A percentile compares a stretch with the other conserved stretches of the same genome.
Conservation (phyloP, 2,797 vertebrate species). For the Spinus olivaceus region DNA sequence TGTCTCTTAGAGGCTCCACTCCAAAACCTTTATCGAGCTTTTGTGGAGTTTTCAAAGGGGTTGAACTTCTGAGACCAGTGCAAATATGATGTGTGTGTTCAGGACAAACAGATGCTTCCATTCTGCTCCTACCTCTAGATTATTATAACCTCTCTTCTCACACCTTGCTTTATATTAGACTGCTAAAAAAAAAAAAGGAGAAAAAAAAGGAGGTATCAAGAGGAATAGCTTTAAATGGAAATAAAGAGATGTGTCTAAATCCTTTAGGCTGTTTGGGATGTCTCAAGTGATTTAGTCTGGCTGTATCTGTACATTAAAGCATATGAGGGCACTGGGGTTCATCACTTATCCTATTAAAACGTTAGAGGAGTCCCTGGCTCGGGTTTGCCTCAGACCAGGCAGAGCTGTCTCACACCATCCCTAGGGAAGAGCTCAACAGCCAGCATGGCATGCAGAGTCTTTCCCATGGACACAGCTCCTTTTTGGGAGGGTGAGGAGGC, state of each 20-base stretch:
- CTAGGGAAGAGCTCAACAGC: neutral
- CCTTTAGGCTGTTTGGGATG: conserved; percentile 51
- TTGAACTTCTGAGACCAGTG: neutral
- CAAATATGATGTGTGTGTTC: neutral
- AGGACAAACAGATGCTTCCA: neutral
- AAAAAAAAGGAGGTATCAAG: neutral
- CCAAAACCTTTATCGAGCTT: neutral
- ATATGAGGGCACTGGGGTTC: conserved; percentile 17
- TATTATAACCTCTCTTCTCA: neutral
- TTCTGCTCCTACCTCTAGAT: neutral
- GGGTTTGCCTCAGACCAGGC: neutral
- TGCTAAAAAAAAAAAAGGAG: neutral
- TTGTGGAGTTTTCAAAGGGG: neutral
- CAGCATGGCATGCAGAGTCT: accelerated
- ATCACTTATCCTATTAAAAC: conserved; percentile 49
- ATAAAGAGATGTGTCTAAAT: conserved; percentile 56
- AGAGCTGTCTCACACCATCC: neutral
- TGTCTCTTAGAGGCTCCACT: neutral
- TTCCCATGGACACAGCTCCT: neutral
- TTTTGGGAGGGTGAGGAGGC: neutral
- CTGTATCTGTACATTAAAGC: conserved; percentile 27
- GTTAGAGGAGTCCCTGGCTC: neutral
- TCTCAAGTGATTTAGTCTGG: conserved; percentile 39
- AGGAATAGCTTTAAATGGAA: conserved; percentile 58
- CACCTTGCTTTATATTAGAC: neutral